Evolutionary conservation across 2,797 vertebrate species (phyloP).

Genomic region (Dryobates pubescens): DNA sequence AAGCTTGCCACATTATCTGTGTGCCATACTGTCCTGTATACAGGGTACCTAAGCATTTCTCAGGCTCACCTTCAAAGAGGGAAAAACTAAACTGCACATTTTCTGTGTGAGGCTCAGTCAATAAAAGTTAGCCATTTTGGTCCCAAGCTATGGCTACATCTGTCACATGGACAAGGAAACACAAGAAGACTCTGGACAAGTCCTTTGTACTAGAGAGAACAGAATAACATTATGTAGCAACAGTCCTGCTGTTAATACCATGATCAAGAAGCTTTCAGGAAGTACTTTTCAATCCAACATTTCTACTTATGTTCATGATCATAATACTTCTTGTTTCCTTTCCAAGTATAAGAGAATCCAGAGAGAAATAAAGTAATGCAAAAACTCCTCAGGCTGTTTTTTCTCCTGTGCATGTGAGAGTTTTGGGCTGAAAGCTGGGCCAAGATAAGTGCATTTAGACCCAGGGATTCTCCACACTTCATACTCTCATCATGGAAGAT

Average conservation of each 20-base stretch:
- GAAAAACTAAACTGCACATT: background rate
- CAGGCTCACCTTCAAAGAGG: background rate
- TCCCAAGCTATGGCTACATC: background rate
- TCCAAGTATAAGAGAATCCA: background rate
- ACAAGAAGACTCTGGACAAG: background rate
- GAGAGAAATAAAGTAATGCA: background rate
- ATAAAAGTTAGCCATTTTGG: background rate
- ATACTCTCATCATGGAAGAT: background rate
- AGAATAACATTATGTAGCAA: background rate
- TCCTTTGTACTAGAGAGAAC: background rate
- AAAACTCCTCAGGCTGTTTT: background rate
- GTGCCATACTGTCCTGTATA: background rate
- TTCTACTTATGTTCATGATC: background rate
- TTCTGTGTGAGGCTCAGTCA: background rate
- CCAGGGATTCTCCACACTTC: background rate
- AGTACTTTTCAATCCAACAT: background rate
- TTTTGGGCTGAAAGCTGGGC: background rate
- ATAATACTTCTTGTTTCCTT: background rate
- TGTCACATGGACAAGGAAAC: background rate
- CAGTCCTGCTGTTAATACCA: background rate
- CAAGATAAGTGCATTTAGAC: background rate
- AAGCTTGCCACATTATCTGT: background rate
- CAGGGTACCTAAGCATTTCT: background rate
- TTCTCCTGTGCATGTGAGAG: background rate
- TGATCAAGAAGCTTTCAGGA: background rate